Base-by-base conservation (phyloP, 1,140 invertebrate species). In the Onthophagus taurus region DNA sequence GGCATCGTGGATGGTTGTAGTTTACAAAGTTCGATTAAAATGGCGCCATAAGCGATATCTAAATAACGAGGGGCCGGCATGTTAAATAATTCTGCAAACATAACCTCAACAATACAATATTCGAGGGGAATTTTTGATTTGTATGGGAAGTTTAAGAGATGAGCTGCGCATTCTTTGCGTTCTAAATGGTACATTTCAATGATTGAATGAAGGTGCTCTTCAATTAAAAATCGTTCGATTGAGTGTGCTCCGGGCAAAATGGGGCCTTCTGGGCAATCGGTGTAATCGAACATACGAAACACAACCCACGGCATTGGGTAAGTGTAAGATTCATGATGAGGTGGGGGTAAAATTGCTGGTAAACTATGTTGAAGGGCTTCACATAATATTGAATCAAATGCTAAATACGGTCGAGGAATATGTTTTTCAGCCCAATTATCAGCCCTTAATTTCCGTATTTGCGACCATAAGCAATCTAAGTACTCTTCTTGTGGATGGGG, bases 401-500 rank as follows among this genome's bases (percentile, higher is more conserved):
- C 89, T 11, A 96, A 69, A 63, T 99, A 99, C 1, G 94, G 93
- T 19, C 95, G 74, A 2, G 83, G 78, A 60, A 99, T 96, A 64
- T 97, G 93, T 59, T 94, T 93, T 62, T 99, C 96, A 21, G 84
- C 81, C 95, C 95, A 99, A 64, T 94, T 94, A 58, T 96, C 91
- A 55, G 86, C 82, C 26, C 85, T 77, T 11, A 99, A 66, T 60
- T 97, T 96, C 47, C 85, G 77, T 21, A 95, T 83, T 69, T 99
- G 95, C 4, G 89, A 85, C 93, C 93, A 98, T 0, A 99, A 72
- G 58, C 93, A 97, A 60, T 99, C 95, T 42, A 99, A 69, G 65
- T 99, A 98, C 70, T 99, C 96, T 70, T 99, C 95, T 65, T 99
- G 95, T 0, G 91, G 84, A 71, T 97, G 93, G 23, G 91, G 92